Evolutionary conservation across 2,888 invertebrate genomes (phyloP).

Genomic region (Actias luna): DNA sequence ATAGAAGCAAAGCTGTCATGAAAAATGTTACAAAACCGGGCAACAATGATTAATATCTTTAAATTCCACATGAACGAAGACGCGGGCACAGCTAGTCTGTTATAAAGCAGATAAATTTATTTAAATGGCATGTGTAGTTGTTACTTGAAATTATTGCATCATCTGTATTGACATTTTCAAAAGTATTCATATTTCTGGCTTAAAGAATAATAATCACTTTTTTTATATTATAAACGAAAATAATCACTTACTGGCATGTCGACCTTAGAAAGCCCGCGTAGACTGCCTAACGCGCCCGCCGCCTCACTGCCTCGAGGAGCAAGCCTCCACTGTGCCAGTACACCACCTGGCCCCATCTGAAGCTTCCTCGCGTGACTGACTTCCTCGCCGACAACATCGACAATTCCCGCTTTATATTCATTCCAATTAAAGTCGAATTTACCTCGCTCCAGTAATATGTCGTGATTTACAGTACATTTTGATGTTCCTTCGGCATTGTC

Average conservation of each 20-base stretch:
- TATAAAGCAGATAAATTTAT: no score
- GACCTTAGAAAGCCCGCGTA: slow-evolving; percentile 57
- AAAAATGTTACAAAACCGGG: no score
- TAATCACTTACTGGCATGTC: slow-evolving; percentile 76
- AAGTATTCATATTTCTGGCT: background rate
- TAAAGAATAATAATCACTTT: background rate
- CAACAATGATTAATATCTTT: no score
- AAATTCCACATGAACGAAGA: no score
- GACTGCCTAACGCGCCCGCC: slow-evolving; percentile 62
- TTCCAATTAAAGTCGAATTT: slow-evolving; percentile 39
- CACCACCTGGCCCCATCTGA: slow-evolving; percentile 74
- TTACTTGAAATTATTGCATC: no score
- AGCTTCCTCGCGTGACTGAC: slow-evolving; percentile 71
- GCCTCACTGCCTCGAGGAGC: slow-evolving; percentile 68
- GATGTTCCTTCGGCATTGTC: slow-evolving; percentile 73
- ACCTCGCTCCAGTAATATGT: slow-evolving; percentile 28
- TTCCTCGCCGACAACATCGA: slow-evolving; percentile 46
- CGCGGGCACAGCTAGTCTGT: no score
- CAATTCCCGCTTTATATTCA: slow-evolving; percentile 48
- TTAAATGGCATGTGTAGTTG: no score
- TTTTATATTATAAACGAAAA: no score
- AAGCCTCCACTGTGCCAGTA: slow-evolving; percentile 72
- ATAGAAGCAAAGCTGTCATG: no score
- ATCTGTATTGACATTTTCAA: no score
- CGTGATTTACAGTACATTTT: slow-evolving; percentile 69